Conservation (phyloP, 2,797 vertebrate genomes). For the Smutsia gigantea region DNA sequence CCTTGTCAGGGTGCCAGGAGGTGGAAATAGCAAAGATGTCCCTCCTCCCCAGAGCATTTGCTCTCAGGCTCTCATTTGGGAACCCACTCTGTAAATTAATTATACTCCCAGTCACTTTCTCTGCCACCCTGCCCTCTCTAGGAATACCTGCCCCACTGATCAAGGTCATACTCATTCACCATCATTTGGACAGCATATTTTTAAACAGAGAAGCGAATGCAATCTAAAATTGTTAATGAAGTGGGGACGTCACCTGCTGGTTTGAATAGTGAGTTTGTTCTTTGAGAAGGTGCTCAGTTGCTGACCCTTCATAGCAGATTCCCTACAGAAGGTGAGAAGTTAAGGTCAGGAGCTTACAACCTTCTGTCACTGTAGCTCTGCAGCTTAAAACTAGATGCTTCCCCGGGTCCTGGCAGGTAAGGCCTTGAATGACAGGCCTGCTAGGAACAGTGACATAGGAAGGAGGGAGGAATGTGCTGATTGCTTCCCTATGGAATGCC, state of each 20-base stretch:
- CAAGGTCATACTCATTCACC: not conserved
- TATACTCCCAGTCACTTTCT: not conserved
- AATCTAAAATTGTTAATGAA: not conserved
- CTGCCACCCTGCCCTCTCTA: not conserved
- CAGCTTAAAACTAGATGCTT: not conserved
- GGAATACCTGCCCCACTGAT: not conserved
- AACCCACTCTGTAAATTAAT: not conserved
- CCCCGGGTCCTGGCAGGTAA: not conserved
- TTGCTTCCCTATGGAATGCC: not conserved
- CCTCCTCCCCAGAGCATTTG: not conserved
- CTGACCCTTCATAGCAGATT: not conserved
- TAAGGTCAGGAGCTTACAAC: not conserved
- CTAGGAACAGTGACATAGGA: not conserved
- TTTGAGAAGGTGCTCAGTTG: not conserved
- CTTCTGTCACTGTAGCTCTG: not conserved
- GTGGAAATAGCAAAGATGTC: not conserved
- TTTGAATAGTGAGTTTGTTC: slow-evolving; percentile 13
- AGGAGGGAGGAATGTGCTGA: not conserved
- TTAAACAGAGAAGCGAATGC: not conserved
- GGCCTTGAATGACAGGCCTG: not conserved
- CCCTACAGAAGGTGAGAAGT: not conserved
- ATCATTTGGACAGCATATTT: not conserved
- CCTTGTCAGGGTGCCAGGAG: not conserved
- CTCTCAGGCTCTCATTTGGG: not conserved
- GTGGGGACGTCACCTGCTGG: not conserved